Base-by-base conservation (phyloP, 2,797 vertebrate species). In the Picus viridis region DNA sequence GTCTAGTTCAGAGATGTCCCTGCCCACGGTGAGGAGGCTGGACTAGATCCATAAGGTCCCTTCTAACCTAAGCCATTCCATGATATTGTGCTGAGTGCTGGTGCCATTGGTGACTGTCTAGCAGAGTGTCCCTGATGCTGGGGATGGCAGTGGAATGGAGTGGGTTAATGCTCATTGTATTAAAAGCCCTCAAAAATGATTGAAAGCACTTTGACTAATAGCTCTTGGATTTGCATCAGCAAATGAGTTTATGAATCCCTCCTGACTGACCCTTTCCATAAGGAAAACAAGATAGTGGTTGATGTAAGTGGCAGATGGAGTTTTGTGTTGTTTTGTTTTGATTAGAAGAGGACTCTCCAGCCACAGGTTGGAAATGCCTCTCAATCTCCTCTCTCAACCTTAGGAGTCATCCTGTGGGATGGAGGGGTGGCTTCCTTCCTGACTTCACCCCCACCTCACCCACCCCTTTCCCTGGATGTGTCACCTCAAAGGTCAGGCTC, bases 221-320 rank as follows among this genome's bases (percentile, higher is more conserved):
- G 59, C 26, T 72, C 51, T 67, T 82, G 73, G 85, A 43, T 53
- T 72, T 86, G 53, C 73, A 83, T 90, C 62, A 39, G 49, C 54
- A 90, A 93, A 84, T 92, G 83, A 88, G 53, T 57, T 82, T 83
- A 45, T 70, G 77, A 82, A 22, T 95, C 93, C 90, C 71, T 88
- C 19, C 0, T n/a, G 93, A 13, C 53, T 73, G 58, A 53, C 43
- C 64, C 68, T 69, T 93, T 84, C 75, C 64, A 29, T 58, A 59
- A 92, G 75, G 77, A 63, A 88, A 93, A 86, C 59, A 73, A 54
- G 70, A 30, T 6, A 30, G 78, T n/a, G 26, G 64, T 62, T 89
- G 73, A 84, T 78, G 79, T 65, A 86, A 74, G 5, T 67, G 80
- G 59, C 68, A 58, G 80, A 49, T 83, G 76, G 81, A 61, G 32